phyloP scores from a whole-genome alignment of 2,797 vertebrate species.

The Ptychadena robeensis region DNA sequence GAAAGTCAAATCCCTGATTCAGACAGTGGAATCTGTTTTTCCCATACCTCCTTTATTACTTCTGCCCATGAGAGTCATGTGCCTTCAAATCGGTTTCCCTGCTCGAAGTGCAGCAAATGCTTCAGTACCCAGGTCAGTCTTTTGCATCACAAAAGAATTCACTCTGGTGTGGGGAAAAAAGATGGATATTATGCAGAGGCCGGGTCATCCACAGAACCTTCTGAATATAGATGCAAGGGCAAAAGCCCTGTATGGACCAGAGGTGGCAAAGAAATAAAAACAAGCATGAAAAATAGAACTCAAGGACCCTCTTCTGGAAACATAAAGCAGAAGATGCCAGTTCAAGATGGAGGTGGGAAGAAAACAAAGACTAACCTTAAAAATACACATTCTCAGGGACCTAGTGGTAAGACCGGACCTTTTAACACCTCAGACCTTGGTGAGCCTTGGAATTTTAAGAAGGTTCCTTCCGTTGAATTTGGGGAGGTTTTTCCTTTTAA shows the following conservation, averaged over 20 bases:
- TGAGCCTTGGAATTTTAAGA: not conserved
- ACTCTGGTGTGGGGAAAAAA: not conserved
- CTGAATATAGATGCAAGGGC: too few species aligned
- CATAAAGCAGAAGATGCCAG: not conserved
- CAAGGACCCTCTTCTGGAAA: not conserved
- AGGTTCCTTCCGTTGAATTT: not conserved
- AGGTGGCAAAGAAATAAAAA: not conserved
- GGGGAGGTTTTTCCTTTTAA: constrained; percentile 5
- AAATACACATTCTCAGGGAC: not conserved
- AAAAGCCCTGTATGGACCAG: not conserved
- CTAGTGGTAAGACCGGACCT: not conserved
- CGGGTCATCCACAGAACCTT: not conserved
- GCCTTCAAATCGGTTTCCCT: not conserved
- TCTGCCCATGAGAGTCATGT: not conserved
- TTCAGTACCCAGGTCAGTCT: constrained; percentile 8
- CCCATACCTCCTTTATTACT: not conserved
- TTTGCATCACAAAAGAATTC: constrained; percentile 8
- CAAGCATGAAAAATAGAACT: not conserved
- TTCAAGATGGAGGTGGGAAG: not conserved
- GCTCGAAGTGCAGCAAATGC: not conserved
- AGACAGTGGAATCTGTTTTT: not conserved
- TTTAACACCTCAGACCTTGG: not conserved
- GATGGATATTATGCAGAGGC: not conserved
- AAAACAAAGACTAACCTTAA: not conserved
- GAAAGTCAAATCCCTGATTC: not conserved